Evolutionary conservation across 2,797 vertebrate species (phyloP).

Genomic region (Acestrorhynchus altus): DNA sequence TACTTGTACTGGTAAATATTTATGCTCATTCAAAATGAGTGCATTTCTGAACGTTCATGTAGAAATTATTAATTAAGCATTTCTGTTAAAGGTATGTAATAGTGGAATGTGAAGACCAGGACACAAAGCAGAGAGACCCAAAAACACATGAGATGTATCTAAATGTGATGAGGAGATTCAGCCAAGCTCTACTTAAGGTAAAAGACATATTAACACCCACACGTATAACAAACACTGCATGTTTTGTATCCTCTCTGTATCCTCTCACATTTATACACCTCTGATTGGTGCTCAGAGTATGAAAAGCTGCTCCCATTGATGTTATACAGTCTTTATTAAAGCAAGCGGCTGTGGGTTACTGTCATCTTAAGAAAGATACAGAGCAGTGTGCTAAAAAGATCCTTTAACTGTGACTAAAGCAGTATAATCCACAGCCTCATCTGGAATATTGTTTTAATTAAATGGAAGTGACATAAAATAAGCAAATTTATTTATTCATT

Average conservation of each 20-base stretch:
- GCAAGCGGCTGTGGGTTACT: too few relatives aligned
- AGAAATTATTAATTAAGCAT: neutral
- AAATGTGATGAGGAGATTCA: slow-evolving; percentile 97
- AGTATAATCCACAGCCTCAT: too few relatives aligned
- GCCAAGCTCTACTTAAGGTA: slow-evolving; percentile 96
- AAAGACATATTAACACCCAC: slow-evolving; percentile 16
- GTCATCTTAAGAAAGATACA: too few relatives aligned
- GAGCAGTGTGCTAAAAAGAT: too few relatives aligned
- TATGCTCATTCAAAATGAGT: neutral
- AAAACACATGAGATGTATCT: slow-evolving; percentile 98
- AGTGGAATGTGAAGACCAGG: slow-evolving; percentile 97
- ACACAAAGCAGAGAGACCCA: slow-evolving; percentile 95
- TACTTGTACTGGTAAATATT: slow-evolving; percentile 94
- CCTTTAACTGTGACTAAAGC: too few relatives aligned
- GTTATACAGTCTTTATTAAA: too few relatives aligned
- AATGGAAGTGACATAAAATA: too few relatives aligned
- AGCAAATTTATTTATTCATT: too few relatives aligned
- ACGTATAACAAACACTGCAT: neutral
- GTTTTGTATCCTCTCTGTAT: neutral
- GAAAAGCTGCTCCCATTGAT: too few relatives aligned
- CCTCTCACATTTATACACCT: neutral
- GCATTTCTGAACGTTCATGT: neutral
- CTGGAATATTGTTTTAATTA: too few relatives aligned
- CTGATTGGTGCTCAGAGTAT: neutral
- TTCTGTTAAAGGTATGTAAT: slow-evolving; percentile 90